Evolutionary conservation across 2,888 invertebrate species (phyloP).

Genomic region (Julus scandinavius): DNA sequence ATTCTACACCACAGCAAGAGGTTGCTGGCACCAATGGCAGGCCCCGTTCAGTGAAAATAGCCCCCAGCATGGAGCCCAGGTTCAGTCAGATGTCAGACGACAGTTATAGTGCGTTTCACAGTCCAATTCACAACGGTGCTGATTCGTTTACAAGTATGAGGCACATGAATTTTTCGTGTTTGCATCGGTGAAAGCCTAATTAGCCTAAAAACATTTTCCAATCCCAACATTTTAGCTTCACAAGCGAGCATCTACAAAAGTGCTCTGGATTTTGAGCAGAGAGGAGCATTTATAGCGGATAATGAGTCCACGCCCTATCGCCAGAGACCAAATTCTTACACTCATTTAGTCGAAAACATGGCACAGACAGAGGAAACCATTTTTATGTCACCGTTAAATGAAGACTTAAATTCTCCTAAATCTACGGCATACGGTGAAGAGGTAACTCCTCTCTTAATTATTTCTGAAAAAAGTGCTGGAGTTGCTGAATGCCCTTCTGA

Average conservation of each 20-base stretch:
- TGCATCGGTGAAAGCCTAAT: background rate
- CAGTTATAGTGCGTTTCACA: constrained; percentile 9
- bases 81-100: constrained; percentile 52
- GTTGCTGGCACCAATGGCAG: background rate
- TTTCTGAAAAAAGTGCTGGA: background rate
- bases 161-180: background rate
- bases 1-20: background rate
- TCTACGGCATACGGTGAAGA: background rate
- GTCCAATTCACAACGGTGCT: constrained; percentile 22
- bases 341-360: constrained; percentile 26
- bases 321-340: constrained; percentile 12
- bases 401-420: background rate
- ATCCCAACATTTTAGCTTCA: background rate
- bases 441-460: constrained; percentile 20
- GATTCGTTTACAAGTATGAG: background rate
- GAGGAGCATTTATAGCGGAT: background rate
- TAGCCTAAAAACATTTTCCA: background rate
- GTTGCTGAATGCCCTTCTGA: background rate
- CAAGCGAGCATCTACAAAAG: constrained; percentile 30
- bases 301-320: background rate
- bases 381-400: background rate
- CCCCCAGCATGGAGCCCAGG: constrained; percentile 48
- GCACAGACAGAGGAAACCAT: constrained; percentile 22
- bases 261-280: constrained; percentile 33
- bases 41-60: constrained; percentile 46